Evolutionary conservation across 2,888 invertebrate genomes (phyloP).

Genomic region (Archips crataeganus): DNA sequence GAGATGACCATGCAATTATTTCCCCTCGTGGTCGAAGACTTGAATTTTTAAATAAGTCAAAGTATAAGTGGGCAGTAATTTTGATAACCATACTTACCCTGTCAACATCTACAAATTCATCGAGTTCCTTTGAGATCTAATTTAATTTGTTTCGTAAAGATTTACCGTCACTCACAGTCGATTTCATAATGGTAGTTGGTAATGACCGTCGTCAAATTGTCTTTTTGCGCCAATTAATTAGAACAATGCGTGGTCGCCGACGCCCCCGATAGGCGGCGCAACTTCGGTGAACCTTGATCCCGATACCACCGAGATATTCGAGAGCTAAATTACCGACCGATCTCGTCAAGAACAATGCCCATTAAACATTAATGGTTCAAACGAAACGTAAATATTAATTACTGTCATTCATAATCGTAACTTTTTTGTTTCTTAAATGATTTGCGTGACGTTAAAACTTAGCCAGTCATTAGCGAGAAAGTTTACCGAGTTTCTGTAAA

Average conservation of each 20-base stretch:
- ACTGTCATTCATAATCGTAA: slow-evolving; percentile 10
- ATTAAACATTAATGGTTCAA: slow-evolving; percentile 18
- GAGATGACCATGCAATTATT: no score
- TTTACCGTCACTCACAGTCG: not conserved
- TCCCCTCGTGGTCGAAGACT: no score
- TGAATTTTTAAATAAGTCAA: no score
- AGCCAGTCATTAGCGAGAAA: slow-evolving; percentile 7
- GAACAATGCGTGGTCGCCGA: slow-evolving; percentile 24
- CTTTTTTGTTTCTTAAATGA: slow-evolving; percentile 19
- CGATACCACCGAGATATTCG: slow-evolving; percentile 28
- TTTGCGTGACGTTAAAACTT: slow-evolving; percentile 15
- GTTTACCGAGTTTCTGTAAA: no score
- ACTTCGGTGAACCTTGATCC: slow-evolving; percentile 34
- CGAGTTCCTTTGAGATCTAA: not conserved
- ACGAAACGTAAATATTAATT: slow-evolving; percentile 28
- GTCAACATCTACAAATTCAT: not conserved
- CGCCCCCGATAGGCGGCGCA: slow-evolving; percentile 17
- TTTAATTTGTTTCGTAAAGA: not conserved
- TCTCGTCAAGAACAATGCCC: slow-evolving; percentile 16
- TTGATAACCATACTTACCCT: not conserved
- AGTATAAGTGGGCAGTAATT: not conserved
- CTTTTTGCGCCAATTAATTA: slow-evolving; percentile 36
- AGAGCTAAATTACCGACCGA: slow-evolving; percentile 18
- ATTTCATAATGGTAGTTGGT: slow-evolving; percentile 20
- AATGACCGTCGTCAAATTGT: slow-evolving; percentile 8